Evolutionary conservation across 2,113 vertebrate species (phyloP).

Genomic region (Lucifuga dentata): DNA sequence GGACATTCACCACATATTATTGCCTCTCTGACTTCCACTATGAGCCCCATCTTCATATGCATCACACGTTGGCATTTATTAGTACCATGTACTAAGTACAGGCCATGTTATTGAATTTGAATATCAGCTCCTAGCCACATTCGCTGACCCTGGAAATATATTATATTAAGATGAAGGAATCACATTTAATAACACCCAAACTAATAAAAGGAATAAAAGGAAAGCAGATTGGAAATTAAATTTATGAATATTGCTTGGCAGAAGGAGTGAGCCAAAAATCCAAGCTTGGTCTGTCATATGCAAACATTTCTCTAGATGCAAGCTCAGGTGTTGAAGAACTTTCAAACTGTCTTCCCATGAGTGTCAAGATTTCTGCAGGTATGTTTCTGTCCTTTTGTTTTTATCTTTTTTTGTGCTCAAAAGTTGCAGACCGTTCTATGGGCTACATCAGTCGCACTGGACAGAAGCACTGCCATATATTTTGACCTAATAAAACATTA

Average conservation of each 20-base stretch:
- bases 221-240: slow-evolving; percentile 98
- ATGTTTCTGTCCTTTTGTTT: slow-evolving; percentile 21
- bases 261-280: slow-evolving; percentile 92
- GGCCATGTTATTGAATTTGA: slow-evolving; percentile 99
- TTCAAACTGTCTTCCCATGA: slow-evolving; percentile 20
- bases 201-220: slow-evolving; percentile 99
- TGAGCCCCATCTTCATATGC: slow-evolving; percentile 93
- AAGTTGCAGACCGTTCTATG: neutral
- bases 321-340: slow-evolving; percentile 53
- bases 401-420: slow-evolving; percentile 17
- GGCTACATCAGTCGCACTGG: neutral
- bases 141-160: slow-evolving; percentile 95
- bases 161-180: slow-evolving; percentile 99
- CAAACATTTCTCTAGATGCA: slow-evolving; percentile 62
- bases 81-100: slow-evolving; percentile 96
- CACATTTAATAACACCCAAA: slow-evolving; percentile 99
- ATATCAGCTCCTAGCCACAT: slow-evolving; percentile 97
- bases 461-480: neutral
- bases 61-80: slow-evolving; percentile 99
- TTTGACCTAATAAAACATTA: neutral
- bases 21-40: slow-evolving; percentile 86
- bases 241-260: slow-evolving; percentile 99
- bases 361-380: slow-evolving; percentile 29
- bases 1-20: slow-evolving; percentile 88
- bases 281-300: slow-evolving; percentile 88